Percentiles rank a stretch among this genome's conserved stretches.
Evolutionary conservation across 2,113 vertebrate species (phyloP).

Genomic region (Geococcyx californianus): DNA sequence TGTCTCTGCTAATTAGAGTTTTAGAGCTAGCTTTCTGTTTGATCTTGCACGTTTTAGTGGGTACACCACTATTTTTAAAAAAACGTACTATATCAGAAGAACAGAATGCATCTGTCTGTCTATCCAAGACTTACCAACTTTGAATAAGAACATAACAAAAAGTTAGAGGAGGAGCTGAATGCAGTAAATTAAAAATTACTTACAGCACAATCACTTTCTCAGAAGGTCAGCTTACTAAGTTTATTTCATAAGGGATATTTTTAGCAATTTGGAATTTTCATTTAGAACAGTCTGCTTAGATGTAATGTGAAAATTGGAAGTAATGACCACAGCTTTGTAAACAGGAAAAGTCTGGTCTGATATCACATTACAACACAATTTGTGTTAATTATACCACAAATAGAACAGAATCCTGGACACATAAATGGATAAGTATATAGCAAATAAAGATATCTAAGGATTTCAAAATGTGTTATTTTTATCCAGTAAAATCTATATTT

Average conservation of each 20-base stretch:
- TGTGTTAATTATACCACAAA: not conserved
- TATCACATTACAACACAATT: not conserved
- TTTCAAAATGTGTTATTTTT: not conserved
- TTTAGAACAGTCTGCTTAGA: not conserved
- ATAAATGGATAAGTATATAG: not conserved
- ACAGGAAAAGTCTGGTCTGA: not conserved
- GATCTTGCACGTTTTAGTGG: too few species aligned
- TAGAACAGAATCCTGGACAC: not conserved
- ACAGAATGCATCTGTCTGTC: too few species aligned
- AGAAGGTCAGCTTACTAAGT: not conserved
- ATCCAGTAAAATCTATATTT: not conserved
- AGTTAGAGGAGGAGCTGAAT: not conserved
- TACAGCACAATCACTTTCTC: not conserved
- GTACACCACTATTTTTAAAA: too few species aligned
- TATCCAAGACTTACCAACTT: not conserved
- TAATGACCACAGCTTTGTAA: not conserved
- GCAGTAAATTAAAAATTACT: not conserved
- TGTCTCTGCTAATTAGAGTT: too few species aligned
- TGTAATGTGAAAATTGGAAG: not conserved
- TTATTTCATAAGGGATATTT: not conserved
- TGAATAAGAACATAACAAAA: not conserved
- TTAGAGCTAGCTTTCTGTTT: too few species aligned
- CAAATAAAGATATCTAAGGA: not conserved
- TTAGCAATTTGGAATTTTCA: constrained; percentile 2
- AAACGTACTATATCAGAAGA: too few species aligned